Conservation (phyloP, 2,797 vertebrate genomes). For the Numenius phaeopus region DNA sequence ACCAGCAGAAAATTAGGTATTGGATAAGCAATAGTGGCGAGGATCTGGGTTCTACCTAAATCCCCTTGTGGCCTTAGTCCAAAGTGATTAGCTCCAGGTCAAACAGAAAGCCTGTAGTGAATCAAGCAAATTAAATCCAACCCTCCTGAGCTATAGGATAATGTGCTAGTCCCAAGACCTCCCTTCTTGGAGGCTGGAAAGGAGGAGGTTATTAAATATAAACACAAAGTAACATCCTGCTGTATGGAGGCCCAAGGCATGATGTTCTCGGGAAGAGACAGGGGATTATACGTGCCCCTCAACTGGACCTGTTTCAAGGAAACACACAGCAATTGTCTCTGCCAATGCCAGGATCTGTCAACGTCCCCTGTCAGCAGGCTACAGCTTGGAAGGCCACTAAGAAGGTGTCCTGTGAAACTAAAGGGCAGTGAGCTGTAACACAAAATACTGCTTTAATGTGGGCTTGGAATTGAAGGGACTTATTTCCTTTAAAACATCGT, state of each 20-base stretch:
- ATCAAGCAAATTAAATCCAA: conserved; percentile 70
- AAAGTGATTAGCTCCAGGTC: conserved; percentile 63
- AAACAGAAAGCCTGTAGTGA: conserved; percentile 57
- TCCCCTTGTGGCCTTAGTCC: conserved; percentile 57
- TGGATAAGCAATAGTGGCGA: conserved; percentile 46
- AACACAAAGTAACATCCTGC: conserved; percentile 37
- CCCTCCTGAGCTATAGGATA: conserved; percentile 25
- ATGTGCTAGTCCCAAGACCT: conserved; percentile 24
- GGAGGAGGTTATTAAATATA: conserved; percentile 36
- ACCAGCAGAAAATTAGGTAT: conserved; percentile 67
- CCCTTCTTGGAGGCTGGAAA: conserved; percentile 19
- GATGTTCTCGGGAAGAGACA: neutral
- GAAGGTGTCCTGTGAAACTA: neutral
- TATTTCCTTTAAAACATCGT: conserved; percentile 19
- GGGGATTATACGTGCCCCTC: fast-evolving
- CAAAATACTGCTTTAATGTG: neutral
- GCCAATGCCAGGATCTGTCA: neutral
- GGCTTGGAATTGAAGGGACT: neutral
- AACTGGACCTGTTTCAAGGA: neutral
- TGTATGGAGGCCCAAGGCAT: neutral
- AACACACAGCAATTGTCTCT: neutral
- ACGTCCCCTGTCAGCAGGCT: neutral
- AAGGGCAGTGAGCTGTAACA: neutral
- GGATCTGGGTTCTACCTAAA: conserved; percentile 59
- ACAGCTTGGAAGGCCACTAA: neutral